Percentiles rank a stretch among this genome's conserved stretches.
phyloP scores from a whole-genome alignment of 64 coral and sea anemone genomes.

The Hydrozoanthus tunicans region DNA sequence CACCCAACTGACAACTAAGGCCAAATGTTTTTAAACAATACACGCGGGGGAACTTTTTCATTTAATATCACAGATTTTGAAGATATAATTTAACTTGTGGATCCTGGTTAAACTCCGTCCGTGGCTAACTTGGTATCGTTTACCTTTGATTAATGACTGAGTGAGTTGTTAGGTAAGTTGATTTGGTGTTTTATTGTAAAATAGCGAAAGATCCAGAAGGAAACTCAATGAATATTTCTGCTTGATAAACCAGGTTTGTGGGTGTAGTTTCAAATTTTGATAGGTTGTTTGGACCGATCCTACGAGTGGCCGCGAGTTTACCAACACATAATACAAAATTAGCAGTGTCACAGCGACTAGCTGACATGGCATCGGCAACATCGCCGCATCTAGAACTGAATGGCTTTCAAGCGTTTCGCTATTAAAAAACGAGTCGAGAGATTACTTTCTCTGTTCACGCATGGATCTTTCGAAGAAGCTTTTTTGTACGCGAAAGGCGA shows the following conservation, averaged over 20 bases:
- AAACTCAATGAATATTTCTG: neutral
- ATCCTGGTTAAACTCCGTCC: neutral
- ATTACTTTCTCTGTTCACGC: neutral
- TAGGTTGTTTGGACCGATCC: neutral
- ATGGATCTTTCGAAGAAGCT: neutral
- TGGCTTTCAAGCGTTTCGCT: neutral
- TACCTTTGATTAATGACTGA: neutral
- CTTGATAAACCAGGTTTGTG: neutral
- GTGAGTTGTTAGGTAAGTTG: constrained; percentile 18
- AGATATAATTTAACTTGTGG: constrained; percentile 16
- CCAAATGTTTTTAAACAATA: constrained; percentile 20
- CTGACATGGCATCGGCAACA: constrained; percentile 1
- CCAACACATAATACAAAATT: neutral
- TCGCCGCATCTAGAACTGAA: neutral
- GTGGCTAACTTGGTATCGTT: neutral
- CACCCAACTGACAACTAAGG: constrained; percentile 18
- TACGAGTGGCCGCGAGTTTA: neutral
- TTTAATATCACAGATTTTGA: constrained; percentile 7
- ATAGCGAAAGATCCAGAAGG: neutral
- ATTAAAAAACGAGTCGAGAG: neutral
- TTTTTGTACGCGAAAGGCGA: neutral
- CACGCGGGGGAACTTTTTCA: constrained; percentile 24
- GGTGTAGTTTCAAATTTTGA: constrained; percentile 13
- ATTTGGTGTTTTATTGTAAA: neutral
- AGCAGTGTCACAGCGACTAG: constrained; percentile 12